Evolutionary conservation across 2,797 vertebrate species (phyloP).

Genomic region (Gymnoscopelus braueri): DNA sequence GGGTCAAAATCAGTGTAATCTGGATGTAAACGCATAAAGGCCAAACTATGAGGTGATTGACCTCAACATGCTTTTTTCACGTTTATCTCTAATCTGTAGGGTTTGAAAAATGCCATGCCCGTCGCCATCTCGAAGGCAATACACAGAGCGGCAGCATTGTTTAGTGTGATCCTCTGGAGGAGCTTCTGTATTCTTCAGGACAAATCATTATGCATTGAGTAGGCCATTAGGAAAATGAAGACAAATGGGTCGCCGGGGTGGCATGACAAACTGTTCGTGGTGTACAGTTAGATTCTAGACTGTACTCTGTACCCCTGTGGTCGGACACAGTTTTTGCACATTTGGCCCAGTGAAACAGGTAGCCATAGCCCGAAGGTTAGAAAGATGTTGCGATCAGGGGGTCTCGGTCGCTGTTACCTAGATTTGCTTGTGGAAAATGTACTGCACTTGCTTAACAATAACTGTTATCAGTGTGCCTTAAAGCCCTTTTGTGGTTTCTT

Average conservation of each 20-base stretch:
- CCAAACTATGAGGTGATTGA: constrained; percentile 45
- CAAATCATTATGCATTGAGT: constrained; percentile 88
- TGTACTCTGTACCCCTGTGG: constrained; percentile 46
- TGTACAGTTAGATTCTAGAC: constrained; percentile 65
- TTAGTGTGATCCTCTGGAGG: constrained; percentile 75
- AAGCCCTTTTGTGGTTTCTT: too few relatives aligned
- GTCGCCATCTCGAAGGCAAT: constrained; percentile 60
- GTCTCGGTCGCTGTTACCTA: not conserved
- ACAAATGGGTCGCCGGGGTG: constrained; percentile 72
- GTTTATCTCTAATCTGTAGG: constrained; percentile 66
- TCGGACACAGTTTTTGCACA: constrained; percentile 35
- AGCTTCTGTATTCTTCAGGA: constrained; percentile 78
- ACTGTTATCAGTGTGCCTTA: not conserved
- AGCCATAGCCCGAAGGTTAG: constrained; percentile 31
- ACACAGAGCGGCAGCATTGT: constrained; percentile 72
- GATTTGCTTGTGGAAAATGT: not conserved
- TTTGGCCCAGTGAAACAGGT: constrained; percentile 35
- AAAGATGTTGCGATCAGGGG: not conserved
- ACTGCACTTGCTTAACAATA: not conserved
- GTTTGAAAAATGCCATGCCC: constrained; percentile 75
- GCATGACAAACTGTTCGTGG: constrained; percentile 77
- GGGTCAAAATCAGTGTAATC: constrained; percentile 44
- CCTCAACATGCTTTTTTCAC: constrained; percentile 46
- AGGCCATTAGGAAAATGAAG: constrained; percentile 86
- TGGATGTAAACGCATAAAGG: constrained; percentile 59